Percentiles rank a stretch among this genome's conserved stretches.
phyloP scores from a whole-genome alignment of 2,888 invertebrate species.

The Halictus ligatus region DNA sequence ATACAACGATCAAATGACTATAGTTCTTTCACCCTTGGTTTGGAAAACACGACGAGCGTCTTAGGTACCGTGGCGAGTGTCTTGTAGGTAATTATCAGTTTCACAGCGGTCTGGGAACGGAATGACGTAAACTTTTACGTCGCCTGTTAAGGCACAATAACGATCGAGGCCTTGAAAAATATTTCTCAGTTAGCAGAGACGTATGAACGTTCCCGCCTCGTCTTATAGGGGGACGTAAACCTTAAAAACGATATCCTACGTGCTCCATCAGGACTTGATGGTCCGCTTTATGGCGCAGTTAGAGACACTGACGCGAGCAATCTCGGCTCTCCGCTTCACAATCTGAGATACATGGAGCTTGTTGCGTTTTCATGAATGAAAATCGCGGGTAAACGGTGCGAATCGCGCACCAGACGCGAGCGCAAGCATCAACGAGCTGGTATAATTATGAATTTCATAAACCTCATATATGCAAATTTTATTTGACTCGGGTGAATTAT shows the following conservation, averaged over 20 bases:
- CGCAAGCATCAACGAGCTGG: background rate
- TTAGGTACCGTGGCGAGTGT: slow-evolving; percentile 37
- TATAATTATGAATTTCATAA: background rate
- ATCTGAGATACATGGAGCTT: background rate
- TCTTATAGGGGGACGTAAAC: slow-evolving; percentile 8
- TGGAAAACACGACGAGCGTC: slow-evolving; percentile 46
- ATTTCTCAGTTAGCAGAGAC: background rate
- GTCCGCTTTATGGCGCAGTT: slow-evolving; percentile 26
- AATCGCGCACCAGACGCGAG: background rate
- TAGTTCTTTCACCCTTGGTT: slow-evolving; percentile 39
- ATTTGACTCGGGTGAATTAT: no score
- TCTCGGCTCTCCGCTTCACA: background rate
- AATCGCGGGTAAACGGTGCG: background rate
- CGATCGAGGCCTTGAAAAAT: slow-evolving; percentile 5
- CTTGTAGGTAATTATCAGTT: background rate
- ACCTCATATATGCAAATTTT: no score
- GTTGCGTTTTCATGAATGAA: slow-evolving; percentile 1
- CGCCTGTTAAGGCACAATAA: background rate
- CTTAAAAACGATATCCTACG: slow-evolving; percentile 7
- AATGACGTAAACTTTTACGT: background rate
- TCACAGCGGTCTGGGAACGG: background rate
- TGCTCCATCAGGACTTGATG: slow-evolving; percentile 24
- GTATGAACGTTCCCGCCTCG: background rate
- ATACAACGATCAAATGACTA: background rate
- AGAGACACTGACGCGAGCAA: slow-evolving; percentile 9